Evolutionary conservation across 1,140 invertebrate genomes (phyloP).

Genomic region (Brachionus asplanchnoidis): DNA sequence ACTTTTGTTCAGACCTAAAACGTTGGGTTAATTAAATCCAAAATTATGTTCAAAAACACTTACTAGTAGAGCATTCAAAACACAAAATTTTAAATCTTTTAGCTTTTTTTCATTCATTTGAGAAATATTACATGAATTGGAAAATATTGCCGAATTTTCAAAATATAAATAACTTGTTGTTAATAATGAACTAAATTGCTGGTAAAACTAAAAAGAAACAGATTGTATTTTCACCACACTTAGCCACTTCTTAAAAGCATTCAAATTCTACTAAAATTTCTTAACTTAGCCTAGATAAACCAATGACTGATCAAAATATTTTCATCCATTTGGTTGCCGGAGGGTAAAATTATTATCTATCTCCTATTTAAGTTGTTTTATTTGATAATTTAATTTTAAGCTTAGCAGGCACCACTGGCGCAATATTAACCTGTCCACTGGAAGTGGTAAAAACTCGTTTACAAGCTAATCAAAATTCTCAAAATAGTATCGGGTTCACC

Average conservation of each 20-base stretch:
- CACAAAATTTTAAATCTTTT: neutral
- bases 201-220: neutral
- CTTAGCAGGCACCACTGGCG: slow-evolving; percentile 86
- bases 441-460: slow-evolving; percentile 97
- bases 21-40: neutral
- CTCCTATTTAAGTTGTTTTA: neutral
- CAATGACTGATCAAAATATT: slow-evolving; percentile 25
- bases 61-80: neutral
- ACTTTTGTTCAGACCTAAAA: neutral
- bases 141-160: neutral
- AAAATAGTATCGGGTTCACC: neutral
- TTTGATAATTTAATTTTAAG: slow-evolving; percentile 50
- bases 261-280: neutral
- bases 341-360: neutral
- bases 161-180: neutral
- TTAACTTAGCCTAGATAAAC: neutral
- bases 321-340: slow-evolving; percentile 32
- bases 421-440: slow-evolving; percentile 90
- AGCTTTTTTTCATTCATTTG: neutral
- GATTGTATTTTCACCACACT: neutral
- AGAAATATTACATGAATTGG: slow-evolving; percentile 15
- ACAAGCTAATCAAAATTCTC: slow-evolving; percentile 65
- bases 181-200: neutral
- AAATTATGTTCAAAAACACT: neutral
- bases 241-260: neutral